Evolutionary conservation across 2,113 vertebrate genomes (phyloP), one percentile per base, ranked within the genome.

Genomic region (Oxyruncus cristatus): DNA sequence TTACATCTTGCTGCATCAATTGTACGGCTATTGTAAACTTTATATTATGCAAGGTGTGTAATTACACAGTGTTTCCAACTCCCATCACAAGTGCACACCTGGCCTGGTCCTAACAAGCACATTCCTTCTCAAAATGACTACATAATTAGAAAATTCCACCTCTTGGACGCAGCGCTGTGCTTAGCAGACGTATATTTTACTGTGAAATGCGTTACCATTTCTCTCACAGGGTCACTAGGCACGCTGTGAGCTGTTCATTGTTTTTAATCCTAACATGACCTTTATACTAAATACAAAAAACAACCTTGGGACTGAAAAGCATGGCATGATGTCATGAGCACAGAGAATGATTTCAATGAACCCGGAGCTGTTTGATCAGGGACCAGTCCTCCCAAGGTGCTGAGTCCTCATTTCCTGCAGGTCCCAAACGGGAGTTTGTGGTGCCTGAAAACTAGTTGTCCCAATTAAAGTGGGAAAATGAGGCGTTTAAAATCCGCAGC

Each of bases 191-290:
- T 3, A 37, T 85, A 85, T 93, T 70, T 89, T 61, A 11, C 83
- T 87, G 58, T 49, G 91, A 95, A 91, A 53, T 0, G 70, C 21
- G 33, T 84, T 84, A 32, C 88, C 93, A 76, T 87, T 96, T 91
- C 95, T 94, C 91, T 89, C 79, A 88, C 92, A 8, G 92, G 93
- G 91, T 96, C 95, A 96, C 91, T 89, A 79, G 83, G 24, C 93
- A 81, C 2, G 30, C 93, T 96, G 95, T 91, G 97, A 95, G 91
- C 86, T 88, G 89, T 7, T 95, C 95, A 95, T 95, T 94, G 95
- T 93, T 97, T 97, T 94, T 95, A 96, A 97, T 97, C 95, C 94
- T 88, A 95, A 95, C 87, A 73, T 92, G 94, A 97, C 94, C 96
- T 96, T 95, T 96, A 94, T 95, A 58, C 88, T 82, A 97, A 85